phyloP scores from a whole-genome alignment of 2,888 invertebrate genomes.

The Melolontha melolontha region DNA sequence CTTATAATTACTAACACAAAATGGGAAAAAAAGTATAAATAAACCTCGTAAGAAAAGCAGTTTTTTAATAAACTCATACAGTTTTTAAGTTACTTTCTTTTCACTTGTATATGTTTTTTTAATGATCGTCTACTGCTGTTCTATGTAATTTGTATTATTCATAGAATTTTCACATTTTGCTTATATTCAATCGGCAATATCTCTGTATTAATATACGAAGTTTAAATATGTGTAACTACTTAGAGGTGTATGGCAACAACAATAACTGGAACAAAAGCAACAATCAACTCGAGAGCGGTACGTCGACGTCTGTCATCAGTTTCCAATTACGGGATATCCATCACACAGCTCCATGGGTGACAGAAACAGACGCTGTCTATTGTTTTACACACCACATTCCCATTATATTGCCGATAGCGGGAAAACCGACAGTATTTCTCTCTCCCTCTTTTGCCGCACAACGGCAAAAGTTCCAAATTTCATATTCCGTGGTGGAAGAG shows the following conservation, averaged over 20 bases:
- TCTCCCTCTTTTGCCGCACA: not conserved
- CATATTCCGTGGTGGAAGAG: not conserved
- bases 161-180: too few species aligned
- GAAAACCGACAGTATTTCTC: constrained; percentile 38
- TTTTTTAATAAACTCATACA: too few species aligned
- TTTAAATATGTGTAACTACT: too few species aligned
- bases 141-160: too few species aligned
- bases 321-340: constrained; percentile 54
- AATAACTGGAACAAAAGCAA: constrained; percentile 11
- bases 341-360: constrained; percentile 50
- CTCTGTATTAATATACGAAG: too few species aligned
- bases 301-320: constrained; percentile 46
- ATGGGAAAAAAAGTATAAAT: too few species aligned
- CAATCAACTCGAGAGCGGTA: not conserved
- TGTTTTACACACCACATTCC: constrained; percentile 46
- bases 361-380: constrained; percentile 53
- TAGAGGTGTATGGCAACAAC: not conserved
- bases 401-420: constrained; percentile 41
- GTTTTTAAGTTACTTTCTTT: too few species aligned
- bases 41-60: too few species aligned
- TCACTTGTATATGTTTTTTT: too few species aligned
- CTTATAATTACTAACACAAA: too few species aligned
- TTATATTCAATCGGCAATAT: too few species aligned
- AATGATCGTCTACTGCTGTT: too few species aligned
- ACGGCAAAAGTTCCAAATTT: constrained; percentile 13